Percentiles rank a stretch among this genome's conserved stretches.
Conservation (phyloP, 2,888 invertebrate genomes). For the Cynaeus angustus region DNA sequence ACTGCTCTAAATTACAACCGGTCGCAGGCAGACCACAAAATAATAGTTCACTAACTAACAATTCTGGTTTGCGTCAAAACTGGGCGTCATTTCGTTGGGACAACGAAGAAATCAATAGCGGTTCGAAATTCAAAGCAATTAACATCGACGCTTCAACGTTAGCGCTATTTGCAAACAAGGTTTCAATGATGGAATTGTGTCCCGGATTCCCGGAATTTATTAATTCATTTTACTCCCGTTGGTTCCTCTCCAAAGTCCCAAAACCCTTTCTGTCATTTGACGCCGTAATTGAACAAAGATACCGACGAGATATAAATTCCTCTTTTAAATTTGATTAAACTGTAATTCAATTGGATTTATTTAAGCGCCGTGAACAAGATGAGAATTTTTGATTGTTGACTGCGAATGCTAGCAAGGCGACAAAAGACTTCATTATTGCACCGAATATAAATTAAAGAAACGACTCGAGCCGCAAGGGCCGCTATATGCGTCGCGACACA, state of each 20-base stretch:
- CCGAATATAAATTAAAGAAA: constrained; percentile 28
- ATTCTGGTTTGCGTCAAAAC: constrained; percentile 38
- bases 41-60: constrained; percentile 44
- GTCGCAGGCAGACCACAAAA: constrained; percentile 30
- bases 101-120: constrained; percentile 43
- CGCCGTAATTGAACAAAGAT: constrained; percentile 45
- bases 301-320: constrained; percentile 44
- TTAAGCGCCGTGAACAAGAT: constrained; percentile 43
- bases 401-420: constrained; percentile 30
- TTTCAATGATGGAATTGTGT: constrained; percentile 40
- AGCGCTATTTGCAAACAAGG: constrained; percentile 41
- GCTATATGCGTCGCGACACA: not conserved
- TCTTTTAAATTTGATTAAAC: constrained; percentile 49
- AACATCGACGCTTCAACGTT: constrained; percentile 35
- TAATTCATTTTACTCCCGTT: constrained; percentile 31
- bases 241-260: constrained; percentile 19
- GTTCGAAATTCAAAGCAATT: constrained; percentile 42
- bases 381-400: constrained; percentile 46
- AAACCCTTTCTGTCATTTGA: constrained; percentile 41
- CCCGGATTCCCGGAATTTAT: constrained; percentile 35
- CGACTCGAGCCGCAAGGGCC: not conserved
- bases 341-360: constrained; percentile 49
- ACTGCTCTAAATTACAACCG: constrained; percentile 40
- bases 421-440: constrained; percentile 37
- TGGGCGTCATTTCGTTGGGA: constrained; percentile 26